phyloP scores from a whole-genome alignment of 1,140 invertebrate species.

The Chironomus striatipennis region DNA sequence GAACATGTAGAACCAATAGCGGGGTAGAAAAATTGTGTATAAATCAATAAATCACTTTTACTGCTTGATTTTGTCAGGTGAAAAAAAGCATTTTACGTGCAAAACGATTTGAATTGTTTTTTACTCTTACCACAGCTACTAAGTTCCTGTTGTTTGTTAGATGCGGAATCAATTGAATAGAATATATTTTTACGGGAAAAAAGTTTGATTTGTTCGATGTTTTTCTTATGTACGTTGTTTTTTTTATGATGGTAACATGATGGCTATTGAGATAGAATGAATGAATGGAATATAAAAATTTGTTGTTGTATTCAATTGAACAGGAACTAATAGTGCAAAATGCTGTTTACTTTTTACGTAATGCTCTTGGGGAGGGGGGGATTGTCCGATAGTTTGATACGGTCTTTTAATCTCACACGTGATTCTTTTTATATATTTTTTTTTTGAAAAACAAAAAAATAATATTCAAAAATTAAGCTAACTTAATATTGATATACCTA shows the following conservation, averaged over 20 bases:
- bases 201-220: not conserved
- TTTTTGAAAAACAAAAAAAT: too few species aligned
- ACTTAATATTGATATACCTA: too few species aligned
- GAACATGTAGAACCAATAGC: not conserved
- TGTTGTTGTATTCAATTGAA: not conserved
- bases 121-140: not conserved
- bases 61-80: conserved; percentile 1
- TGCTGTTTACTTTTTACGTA: too few species aligned
- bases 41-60: conserved; percentile 14
- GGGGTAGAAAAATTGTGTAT: not conserved
- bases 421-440: too few species aligned
- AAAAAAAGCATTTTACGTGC: conserved; percentile 12
- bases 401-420: too few species aligned
- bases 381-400: not conserved
- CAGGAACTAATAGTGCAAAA: too few species aligned
- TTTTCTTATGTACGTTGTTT: not conserved
- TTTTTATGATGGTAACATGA: not conserved
- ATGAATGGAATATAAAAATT: not conserved
- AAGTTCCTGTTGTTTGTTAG: not conserved
- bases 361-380: not conserved
- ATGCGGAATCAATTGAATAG: not conserved
- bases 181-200: not conserved
- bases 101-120: conserved; percentile 9
- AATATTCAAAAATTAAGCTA: too few species aligned
- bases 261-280: not conserved